phyloP scores from a whole-genome alignment of 23 tunicate genomes.

The Styela plicata region DNA sequence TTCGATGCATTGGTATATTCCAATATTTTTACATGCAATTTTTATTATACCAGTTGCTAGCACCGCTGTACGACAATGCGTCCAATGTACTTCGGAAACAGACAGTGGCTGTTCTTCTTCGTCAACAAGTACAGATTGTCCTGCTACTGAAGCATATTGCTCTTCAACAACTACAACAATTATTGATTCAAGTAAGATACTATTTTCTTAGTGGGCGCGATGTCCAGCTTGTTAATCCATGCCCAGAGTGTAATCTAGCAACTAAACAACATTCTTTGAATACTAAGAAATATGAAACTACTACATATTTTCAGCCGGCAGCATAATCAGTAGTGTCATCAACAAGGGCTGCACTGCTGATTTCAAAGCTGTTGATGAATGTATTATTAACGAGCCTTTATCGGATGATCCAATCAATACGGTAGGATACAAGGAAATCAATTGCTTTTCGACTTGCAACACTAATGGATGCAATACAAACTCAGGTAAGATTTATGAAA shows the following conservation, averaged over 20 bases:
- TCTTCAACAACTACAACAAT: neutral
- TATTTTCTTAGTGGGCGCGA: too few species aligned
- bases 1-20: too few species aligned
- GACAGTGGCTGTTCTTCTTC: constrained; percentile 11
- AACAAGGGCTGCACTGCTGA: neutral
- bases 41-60: too few species aligned
- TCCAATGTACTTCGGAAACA: constrained; percentile 20
- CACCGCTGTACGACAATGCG: constrained; percentile 27
- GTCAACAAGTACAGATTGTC: constrained; percentile 24
- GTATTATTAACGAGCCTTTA: neutral
- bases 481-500: too few species aligned
- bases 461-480: neutral
- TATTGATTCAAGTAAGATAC: neutral
- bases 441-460: neutral
- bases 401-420: neutral
- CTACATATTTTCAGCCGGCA: neutral
- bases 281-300: too few species aligned
- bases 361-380: neutral
- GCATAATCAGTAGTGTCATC: too few species aligned
- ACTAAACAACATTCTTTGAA: too few species aligned
- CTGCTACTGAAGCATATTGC: neutral
- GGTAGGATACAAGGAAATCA: neutral
- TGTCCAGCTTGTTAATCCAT: too few species aligned
- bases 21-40: too few species aligned
- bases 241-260: too few species aligned